A percentile compares a stretch with the other conserved stretches of the same genome.
Conservation (phyloP, 2,797 vertebrate species). For the Coluber constrictor region DNA sequence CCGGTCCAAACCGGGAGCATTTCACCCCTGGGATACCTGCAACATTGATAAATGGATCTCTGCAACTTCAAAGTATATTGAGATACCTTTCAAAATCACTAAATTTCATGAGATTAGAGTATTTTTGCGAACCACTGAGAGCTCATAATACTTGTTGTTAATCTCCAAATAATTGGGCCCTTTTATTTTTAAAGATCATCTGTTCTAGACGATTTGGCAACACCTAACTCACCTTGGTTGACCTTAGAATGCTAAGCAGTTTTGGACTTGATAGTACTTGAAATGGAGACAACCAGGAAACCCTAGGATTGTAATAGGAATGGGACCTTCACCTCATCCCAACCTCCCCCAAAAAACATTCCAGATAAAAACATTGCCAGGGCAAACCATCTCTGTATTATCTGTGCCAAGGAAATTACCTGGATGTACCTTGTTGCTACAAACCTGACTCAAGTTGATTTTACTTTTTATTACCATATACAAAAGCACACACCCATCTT, state of each 20-base stretch:
- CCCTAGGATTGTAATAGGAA: not conserved
- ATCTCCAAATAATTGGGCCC: not conserved
- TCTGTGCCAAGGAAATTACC: not conserved
- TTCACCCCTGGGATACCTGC: not conserved
- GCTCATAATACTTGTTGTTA: not conserved
- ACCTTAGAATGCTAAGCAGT: not conserved
- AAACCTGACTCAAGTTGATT: not conserved
- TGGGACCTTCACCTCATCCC: not conserved
- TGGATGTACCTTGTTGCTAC: not conserved
- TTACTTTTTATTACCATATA: not conserved
- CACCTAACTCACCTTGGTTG: not conserved
- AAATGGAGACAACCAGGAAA: not conserved
- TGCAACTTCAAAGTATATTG: not conserved
- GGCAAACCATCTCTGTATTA: not conserved
- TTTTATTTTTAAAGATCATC: not conserved
- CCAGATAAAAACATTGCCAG: not conserved
- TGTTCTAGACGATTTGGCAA: not conserved
- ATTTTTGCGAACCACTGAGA: not conserved
- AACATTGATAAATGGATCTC: not conserved
- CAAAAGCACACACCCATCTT: not conserved
- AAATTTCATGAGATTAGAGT: not conserved
- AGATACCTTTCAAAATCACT: not conserved
- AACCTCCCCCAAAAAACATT: not conserved
- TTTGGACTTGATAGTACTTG: not conserved
- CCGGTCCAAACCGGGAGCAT: too few relatives aligned